phyloP scores from a whole-genome alignment of 2,797 vertebrate genomes.

The Capromys pilorides region DNA sequence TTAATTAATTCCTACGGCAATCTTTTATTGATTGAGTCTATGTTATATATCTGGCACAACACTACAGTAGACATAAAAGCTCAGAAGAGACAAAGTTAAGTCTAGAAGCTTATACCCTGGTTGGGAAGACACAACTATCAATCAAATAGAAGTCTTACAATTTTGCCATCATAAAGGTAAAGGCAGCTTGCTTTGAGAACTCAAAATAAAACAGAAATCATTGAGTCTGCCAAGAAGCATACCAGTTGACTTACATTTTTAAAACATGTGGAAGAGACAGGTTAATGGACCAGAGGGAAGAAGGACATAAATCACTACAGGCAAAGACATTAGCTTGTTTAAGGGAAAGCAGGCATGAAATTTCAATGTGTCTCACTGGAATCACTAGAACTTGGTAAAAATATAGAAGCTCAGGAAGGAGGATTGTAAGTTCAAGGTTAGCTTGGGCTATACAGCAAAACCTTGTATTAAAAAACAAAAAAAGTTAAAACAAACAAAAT shows the following conservation, averaged over 20 bases:
- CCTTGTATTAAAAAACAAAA: neutral
- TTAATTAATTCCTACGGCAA: neutral
- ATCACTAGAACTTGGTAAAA: neutral
- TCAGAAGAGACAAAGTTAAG: neutral
- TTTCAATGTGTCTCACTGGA: neutral
- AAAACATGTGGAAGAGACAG: neutral
- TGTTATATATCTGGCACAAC: neutral
- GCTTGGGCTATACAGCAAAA: neutral
- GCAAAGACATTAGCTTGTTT: neutral
- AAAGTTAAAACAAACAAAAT: neutral
- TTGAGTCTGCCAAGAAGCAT: neutral
- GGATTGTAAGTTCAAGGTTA: neutral
- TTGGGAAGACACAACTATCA: neutral
- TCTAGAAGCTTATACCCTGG: neutral
- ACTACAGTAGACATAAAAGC: conserved; percentile 23
- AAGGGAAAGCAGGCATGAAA: neutral
- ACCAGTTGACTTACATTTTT: neutral
- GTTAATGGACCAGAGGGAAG: neutral
- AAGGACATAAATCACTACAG: neutral
- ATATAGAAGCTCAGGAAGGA: neutral
- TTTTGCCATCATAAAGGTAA: neutral
- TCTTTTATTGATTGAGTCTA: neutral
- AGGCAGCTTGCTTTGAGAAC: neutral
- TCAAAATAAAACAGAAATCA: neutral
- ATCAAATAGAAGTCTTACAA: neutral